Evolutionary conservation across 2,888 invertebrate species (phyloP).

Genomic region (Andrena hattorfiana): DNA sequence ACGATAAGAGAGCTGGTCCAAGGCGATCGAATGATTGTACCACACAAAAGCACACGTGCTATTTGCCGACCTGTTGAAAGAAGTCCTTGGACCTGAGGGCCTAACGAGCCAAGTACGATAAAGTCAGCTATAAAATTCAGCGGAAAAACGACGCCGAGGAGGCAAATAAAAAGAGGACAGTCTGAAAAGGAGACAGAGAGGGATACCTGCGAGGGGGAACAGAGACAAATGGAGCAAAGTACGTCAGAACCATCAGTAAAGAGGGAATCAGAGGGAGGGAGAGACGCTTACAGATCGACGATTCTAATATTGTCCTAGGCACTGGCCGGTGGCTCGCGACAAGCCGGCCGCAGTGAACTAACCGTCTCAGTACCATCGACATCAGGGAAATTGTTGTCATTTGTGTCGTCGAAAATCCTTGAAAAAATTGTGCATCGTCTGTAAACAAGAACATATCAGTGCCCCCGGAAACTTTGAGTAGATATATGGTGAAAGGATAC

Average conservation of each 20-base stretch:
- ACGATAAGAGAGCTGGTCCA: background rate
- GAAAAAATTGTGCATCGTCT: slow-evolving; percentile 3
- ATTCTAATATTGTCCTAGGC: slow-evolving; percentile 84
- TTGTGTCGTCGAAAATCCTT: slow-evolving; percentile 8
- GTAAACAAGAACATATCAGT: background rate
- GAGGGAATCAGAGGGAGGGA: slow-evolving; percentile 50
- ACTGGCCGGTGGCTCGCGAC: slow-evolving; percentile 73
- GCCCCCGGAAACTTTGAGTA: background rate
- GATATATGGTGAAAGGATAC: background rate
- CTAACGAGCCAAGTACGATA: slow-evolving; percentile 6
- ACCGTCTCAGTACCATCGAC: slow-evolving; percentile 75
- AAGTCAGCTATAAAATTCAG: slow-evolving; percentile 1
- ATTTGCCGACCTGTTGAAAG: background rate
- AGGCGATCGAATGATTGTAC: slow-evolving; percentile 10
- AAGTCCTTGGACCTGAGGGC: slow-evolving; percentile 27
- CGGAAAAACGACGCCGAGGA: slow-evolving; percentile 30
- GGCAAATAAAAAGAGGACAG: slow-evolving; percentile 17
- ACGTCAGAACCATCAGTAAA: slow-evolving; percentile 30
- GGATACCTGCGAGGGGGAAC: slow-evolving; percentile 4
- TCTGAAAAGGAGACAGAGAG: slow-evolving; percentile 1
- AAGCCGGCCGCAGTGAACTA: slow-evolving; percentile 76
- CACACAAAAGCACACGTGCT: background rate
- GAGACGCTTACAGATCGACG: slow-evolving; percentile 65
- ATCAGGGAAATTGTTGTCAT: slow-evolving; percentile 31
- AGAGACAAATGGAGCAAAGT: slow-evolving; percentile 30